Percentiles rank a stretch among this genome's conserved stretches.
phyloP scores from a whole-genome alignment of 2,113 vertebrate genomes.

The Accipiter virgatus region DNA sequence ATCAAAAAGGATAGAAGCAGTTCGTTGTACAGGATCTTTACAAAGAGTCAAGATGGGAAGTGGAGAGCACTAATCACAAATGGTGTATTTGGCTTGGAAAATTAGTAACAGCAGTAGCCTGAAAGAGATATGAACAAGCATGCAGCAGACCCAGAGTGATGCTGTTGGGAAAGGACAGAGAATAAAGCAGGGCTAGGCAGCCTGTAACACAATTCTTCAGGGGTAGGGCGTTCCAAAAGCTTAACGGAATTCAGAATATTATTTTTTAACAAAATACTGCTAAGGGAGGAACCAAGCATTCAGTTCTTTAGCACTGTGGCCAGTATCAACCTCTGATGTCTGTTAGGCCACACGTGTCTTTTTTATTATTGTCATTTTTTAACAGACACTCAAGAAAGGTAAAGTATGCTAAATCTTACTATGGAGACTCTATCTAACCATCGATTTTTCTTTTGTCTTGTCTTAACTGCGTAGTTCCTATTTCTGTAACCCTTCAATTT shows the following conservation, averaged over 20 bases:
- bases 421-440: background rate
- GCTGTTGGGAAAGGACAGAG: background rate
- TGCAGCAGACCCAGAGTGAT: background rate
- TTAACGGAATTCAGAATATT: conserved; percentile 27
- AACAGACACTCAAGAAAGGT: background rate
- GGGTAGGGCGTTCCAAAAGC: conserved; percentile 12
- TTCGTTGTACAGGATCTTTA: background rate
- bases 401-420: background rate
- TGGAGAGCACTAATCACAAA: background rate
- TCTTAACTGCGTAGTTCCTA: background rate
- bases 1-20: background rate
- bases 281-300: background rate
- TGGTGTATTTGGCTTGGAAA: background rate
- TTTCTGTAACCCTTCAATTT: background rate
- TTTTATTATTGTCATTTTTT: background rate
- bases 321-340: background rate
- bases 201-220: background rate
- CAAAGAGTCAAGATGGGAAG: background rate
- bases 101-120: background rate
- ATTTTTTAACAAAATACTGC: conserved; percentile 43
- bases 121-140: background rate
- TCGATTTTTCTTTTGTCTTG: background rate
- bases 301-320: background rate
- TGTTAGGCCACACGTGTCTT: background rate
- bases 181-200: background rate